phyloP scores from a whole-genome alignment of 2,113 vertebrate species.

The Corvus moneduloides region DNA sequence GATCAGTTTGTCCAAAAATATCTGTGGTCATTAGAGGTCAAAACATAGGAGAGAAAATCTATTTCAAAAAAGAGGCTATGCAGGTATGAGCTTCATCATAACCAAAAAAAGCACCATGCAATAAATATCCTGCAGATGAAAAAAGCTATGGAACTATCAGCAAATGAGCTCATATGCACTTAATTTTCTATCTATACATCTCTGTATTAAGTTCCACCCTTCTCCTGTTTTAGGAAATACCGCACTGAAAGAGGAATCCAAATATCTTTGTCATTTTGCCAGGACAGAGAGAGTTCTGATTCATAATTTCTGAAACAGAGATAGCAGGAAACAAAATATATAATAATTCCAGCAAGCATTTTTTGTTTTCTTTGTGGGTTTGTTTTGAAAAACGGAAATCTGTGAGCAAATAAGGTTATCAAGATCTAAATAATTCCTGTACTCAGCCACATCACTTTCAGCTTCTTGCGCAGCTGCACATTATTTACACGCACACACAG shows the following conservation, averaged over 20 bases:
- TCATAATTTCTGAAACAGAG: background rate
- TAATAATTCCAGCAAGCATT: background rate
- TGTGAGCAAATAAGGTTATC: background rate
- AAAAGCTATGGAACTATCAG: background rate
- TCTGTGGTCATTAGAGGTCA: background rate
- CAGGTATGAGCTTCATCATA: background rate
- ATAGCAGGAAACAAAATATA: background rate
- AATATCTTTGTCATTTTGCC: background rate
- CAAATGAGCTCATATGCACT: background rate
- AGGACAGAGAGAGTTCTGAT: background rate
- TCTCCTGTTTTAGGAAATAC: background rate
- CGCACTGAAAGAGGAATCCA: background rate
- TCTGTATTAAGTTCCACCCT: background rate
- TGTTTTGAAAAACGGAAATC: background rate
- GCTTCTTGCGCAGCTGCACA: background rate
- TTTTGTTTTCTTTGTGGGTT: background rate
- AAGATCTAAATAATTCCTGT: background rate
- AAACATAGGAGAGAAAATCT: background rate
- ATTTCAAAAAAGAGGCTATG: background rate
- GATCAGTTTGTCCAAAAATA: background rate
- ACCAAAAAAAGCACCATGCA: accelerated
- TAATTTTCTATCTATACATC: background rate
- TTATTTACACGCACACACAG: background rate
- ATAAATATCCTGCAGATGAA: background rate
- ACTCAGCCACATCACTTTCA: background rate